These are phyloP conservation scores for Pardalotus punctatus DNA, from an alignment of 2,113 vertebrate genomes.

Conservation along the genomic window DNA sequence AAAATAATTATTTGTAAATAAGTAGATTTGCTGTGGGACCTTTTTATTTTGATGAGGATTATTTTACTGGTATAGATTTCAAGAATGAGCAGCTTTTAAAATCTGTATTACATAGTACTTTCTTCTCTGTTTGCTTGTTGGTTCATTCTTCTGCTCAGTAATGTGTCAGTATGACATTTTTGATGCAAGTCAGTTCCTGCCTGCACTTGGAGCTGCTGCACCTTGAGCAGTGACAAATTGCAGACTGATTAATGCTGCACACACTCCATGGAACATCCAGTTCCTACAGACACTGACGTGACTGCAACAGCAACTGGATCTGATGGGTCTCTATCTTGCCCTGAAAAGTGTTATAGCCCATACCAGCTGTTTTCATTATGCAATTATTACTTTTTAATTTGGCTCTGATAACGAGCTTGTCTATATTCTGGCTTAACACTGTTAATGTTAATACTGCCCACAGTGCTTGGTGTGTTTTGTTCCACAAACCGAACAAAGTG, in stretches of 20 bases:
- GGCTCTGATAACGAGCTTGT: neutral
- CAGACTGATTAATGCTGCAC: constrained; percentile 19
- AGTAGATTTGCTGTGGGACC: neutral
- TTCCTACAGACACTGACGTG: neutral
- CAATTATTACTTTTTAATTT: constrained; percentile 34
- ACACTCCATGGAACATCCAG: neutral
- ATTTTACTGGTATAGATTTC: neutral
- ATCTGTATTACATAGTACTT: neutral
- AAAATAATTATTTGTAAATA: neutral
- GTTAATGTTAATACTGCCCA: constrained; percentile 1
- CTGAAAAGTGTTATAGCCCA: neutral
- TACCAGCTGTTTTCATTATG: neutral
- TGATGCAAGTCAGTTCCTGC: neutral
- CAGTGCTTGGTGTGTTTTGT: neutral
- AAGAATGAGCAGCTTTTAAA: neutral
- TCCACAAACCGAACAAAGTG: constrained; percentile 5
- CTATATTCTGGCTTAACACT: neutral
- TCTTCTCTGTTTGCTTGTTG: neutral
- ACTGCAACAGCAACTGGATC: neutral
- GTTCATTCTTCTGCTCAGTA: neutral
- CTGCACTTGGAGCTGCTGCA: neutral
- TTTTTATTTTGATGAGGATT: neutral
- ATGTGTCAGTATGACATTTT: neutral
- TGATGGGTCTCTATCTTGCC: neutral
- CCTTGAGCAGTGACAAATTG: neutral